Conservation (phyloP, 2,888 invertebrate genomes). For the Lutraria lutraria region DNA sequence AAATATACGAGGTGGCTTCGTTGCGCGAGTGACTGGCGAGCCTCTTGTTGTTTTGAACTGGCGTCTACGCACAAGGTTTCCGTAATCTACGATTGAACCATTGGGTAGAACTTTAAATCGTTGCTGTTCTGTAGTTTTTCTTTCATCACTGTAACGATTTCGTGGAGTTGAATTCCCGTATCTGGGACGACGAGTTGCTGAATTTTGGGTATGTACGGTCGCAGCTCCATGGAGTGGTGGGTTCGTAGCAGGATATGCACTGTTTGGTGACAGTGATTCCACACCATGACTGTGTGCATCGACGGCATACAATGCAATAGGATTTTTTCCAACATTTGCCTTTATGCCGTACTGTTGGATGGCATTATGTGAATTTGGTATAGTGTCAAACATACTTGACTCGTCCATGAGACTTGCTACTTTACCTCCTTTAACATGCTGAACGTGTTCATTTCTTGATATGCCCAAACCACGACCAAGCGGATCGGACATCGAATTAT, state of each 20-base stretch:
- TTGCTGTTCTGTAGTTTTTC: background rate
- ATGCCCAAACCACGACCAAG: background rate
- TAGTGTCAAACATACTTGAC: conserved; percentile 35
- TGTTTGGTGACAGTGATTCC: background rate
- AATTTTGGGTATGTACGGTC: background rate
- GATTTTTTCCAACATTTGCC: background rate
- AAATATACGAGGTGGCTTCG: conserved; percentile 1
- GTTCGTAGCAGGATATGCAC: background rate
- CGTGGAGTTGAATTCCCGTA: conserved; percentile 14
- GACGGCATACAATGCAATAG: conserved; percentile 32
- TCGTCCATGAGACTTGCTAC: conserved; percentile 30
- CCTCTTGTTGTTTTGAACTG: background rate
- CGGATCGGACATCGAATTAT: background rate
- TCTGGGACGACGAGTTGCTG: background rate
- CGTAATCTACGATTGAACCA: conserved; percentile 57
- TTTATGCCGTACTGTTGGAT: background rate
- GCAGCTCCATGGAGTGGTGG: background rate
- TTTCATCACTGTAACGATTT: background rate
- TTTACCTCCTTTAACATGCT: background rate
- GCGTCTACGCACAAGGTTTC: background rate
- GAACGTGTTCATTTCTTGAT: background rate
- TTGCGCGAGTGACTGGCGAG: background rate
- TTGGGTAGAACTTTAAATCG: conserved; percentile 50
- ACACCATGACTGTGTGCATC: conserved; percentile 25
- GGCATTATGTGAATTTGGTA: background rate